Percentiles rank a stretch among this genome's conserved stretches.
These are phyloP conservation scores for Drusus annulatus DNA, from an alignment of 1,140 invertebrate species.

Conservation along the genomic window DNA sequence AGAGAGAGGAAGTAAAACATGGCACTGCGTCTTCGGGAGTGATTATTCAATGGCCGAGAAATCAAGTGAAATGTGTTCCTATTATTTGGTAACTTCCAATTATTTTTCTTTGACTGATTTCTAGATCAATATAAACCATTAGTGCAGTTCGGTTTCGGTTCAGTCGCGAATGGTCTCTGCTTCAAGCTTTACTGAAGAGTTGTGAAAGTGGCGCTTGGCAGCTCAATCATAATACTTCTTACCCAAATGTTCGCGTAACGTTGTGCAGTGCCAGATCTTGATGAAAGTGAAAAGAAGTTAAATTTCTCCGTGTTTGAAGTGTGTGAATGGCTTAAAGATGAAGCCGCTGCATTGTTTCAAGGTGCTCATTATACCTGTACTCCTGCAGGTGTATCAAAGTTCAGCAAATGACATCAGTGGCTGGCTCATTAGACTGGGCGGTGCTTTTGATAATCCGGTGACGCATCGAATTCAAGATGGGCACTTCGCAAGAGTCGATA, in stretches of 20 bases:
- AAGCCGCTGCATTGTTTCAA: conserved; percentile 9
- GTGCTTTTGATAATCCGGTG: conserved; percentile 7
- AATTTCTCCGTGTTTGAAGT: neutral
- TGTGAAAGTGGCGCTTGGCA: conserved; percentile 15
- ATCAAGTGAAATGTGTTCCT: conserved; percentile 12
- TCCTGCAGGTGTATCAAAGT: conserved; percentile 8
- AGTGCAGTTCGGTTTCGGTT: conserved; percentile 45
- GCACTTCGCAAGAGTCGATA: neutral
- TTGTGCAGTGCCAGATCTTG: neutral
- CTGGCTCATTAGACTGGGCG: neutral
- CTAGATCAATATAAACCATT: conserved; percentile 55
- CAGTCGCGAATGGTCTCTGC: conserved; percentile 53
- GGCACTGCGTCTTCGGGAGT: neutral
- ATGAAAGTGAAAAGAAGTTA: conserved; percentile 21
- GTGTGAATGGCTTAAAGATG: conserved; percentile 11
- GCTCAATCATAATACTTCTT: neutral
- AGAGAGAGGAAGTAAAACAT: neutral
- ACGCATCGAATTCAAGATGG: neutral
- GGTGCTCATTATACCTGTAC: conserved; percentile 7
- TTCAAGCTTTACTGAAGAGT: neutral
- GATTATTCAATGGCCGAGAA: conserved; percentile 2
- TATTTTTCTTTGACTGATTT: neutral
- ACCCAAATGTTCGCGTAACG: conserved; percentile 5
- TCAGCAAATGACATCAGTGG: conserved; percentile 17
- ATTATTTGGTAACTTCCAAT: conserved; percentile 10